Conservation (phyloP, 2,888 invertebrate species). For the Callosobruchus maculatus region DNA sequence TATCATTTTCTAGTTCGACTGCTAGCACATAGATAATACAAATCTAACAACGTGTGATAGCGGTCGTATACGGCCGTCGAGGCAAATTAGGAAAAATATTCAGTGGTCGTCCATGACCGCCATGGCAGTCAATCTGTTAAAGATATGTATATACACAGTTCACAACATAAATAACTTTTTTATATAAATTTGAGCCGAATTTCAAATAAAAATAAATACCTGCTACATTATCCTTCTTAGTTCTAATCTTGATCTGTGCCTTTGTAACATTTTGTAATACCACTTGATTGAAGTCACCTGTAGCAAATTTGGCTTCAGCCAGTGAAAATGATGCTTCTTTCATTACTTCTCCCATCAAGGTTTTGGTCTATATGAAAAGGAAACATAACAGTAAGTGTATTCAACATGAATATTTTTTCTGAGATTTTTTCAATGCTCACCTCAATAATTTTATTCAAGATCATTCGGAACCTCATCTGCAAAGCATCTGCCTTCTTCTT, state of each 20-base stretch:
- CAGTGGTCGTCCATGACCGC: too few relatives aligned
- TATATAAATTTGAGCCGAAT: too few relatives aligned
- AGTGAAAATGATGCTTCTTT: constrained; percentile 98
- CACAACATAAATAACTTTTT: too few relatives aligned
- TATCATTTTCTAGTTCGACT: too few relatives aligned
- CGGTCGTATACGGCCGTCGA: too few relatives aligned
- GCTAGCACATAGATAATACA: too few relatives aligned
- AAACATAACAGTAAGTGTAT: neutral
- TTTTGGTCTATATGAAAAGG: constrained; percentile 73
- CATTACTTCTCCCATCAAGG: constrained; percentile 98
- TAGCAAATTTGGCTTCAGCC: constrained; percentile 94
- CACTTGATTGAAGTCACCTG: constrained; percentile 97
- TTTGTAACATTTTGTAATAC: constrained; percentile 97
- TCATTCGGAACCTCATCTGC: constrained; percentile 95
- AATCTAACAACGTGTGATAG: too few relatives aligned
- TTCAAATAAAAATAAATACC: constrained; percentile 23
- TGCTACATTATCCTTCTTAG: constrained; percentile 98
- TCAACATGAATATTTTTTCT: neutral
- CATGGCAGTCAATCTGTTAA: too few relatives aligned
- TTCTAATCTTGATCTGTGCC: constrained; percentile 94
- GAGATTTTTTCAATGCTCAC: constrained; percentile 62
- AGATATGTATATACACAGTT: too few relatives aligned
- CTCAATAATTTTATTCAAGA: constrained; percentile 97
- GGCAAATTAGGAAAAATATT: too few relatives aligned
- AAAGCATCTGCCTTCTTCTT: constrained; percentile 99